Conservation (phyloP, 2,113 vertebrate genomes). For the Chlorodrepanis virens region DNA sequence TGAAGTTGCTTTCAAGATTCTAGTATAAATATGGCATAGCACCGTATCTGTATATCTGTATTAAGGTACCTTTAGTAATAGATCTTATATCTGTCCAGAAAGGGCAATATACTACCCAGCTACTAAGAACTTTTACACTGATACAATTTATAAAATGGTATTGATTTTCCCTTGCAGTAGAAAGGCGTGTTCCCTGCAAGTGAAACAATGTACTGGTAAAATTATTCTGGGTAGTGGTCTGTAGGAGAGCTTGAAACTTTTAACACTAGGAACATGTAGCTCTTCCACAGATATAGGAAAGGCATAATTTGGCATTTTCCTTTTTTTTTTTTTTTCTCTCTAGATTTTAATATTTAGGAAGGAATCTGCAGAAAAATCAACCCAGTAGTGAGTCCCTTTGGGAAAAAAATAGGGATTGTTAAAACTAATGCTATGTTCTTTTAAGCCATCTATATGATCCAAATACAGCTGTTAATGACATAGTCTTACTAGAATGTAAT, state of each 20-base stretch:
- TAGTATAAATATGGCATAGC: neutral
- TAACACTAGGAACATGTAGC: neutral
- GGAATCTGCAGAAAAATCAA: neutral
- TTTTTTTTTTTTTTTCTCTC: neutral
- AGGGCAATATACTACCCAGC: neutral
- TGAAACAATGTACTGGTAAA: neutral
- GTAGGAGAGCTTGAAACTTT: neutral
- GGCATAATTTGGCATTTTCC: neutral
- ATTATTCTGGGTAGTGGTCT: neutral
- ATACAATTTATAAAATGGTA: conserved; percentile 26
- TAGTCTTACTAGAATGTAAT: neutral
- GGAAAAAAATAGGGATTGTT: neutral
- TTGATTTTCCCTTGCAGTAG: conserved; percentile 29
- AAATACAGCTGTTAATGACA: neutral
- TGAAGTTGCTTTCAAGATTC: neutral
- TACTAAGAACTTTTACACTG: conserved; percentile 20
- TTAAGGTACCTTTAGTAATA: neutral
- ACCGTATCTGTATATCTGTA: neutral
- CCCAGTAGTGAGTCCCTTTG: neutral
- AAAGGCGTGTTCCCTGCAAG: neutral
- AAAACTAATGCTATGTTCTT: neutral
- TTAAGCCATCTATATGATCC: neutral
- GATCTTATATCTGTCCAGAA: neutral
- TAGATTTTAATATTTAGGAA: neutral
- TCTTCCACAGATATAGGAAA: neutral